Evolutionary conservation across 2,888 invertebrate genomes (phyloP).

Genomic region (Trissolcus japonicus): DNA sequence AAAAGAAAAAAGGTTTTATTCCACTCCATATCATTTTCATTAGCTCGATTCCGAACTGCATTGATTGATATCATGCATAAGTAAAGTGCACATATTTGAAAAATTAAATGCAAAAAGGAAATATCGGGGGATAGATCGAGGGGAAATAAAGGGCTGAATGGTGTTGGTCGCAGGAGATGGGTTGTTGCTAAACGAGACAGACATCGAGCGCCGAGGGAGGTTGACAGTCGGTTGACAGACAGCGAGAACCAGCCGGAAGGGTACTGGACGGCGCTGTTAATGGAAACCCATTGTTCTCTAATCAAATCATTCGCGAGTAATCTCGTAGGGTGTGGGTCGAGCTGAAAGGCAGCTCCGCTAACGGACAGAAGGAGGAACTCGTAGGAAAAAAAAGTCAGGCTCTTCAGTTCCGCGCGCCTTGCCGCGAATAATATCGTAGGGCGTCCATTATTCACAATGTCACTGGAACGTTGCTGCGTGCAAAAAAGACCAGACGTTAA

Average conservation of each 20-base stretch:
- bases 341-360: conserved; percentile 52
- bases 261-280: conserved; percentile 70
- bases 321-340: conserved; percentile 62
- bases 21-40: neutral
- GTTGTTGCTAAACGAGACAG: conserved; percentile 54
- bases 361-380: conserved; percentile 54
- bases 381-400: conserved; percentile 47
- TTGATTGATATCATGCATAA: conserved; percentile 35
- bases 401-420: conserved; percentile 42
- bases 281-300: conserved; percentile 76
- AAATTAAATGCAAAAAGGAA: conserved; percentile 39
- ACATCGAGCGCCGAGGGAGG: conserved; percentile 50
- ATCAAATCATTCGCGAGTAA: conserved; percentile 75
- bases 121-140: conserved; percentile 1
- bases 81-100: conserved; percentile 41
- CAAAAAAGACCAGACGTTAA: conserved; percentile 43
- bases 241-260: conserved; percentile 58
- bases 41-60: conserved; percentile 4
- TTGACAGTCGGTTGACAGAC: conserved; percentile 70
- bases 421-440: conserved; percentile 37
- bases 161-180: conserved; percentile 18
- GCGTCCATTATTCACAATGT: conserved; percentile 52
- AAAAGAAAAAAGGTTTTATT: neutral
- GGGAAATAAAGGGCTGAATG: conserved; percentile 25
- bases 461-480: conserved; percentile 33